Evolutionary conservation across 2,888 invertebrate genomes (phyloP).

Genomic region (Drosophila anceps): DNA sequence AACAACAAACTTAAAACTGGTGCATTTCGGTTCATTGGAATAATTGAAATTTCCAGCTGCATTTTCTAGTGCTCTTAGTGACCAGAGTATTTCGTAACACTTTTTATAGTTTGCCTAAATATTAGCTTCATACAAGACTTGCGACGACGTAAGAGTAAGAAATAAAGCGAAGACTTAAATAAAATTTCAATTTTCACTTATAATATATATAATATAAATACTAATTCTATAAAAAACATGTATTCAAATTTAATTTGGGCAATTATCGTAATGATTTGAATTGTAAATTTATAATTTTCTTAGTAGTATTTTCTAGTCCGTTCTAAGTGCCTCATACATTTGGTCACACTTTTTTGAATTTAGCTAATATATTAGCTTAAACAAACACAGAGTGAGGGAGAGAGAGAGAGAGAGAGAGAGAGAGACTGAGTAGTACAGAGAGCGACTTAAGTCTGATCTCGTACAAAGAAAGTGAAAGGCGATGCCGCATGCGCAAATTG

Average conservation of each 20-base stretch:
- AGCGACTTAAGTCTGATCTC: conserved; percentile 19
- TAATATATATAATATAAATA: too few relatives aligned
- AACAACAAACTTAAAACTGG: too few relatives aligned
- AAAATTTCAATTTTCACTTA: background rate
- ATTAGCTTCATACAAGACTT: too few relatives aligned
- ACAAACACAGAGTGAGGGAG: background rate
- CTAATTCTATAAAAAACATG: background rate
- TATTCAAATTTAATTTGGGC: background rate
- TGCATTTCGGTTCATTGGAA: background rate
- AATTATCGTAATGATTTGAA: background rate
- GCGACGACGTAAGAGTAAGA: too few relatives aligned
- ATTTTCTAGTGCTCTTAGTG: background rate
- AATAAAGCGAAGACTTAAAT: background rate
- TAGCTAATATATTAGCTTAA: background rate
- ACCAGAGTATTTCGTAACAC: background rate
- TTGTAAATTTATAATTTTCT: background rate
- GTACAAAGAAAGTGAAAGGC: conserved; percentile 61
- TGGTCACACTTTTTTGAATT: conserved; percentile 6
- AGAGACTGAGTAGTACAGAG: background rate
- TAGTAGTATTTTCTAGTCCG: background rate
- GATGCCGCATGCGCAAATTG: conserved; percentile 41
- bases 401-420: background rate
- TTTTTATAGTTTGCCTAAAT: too few relatives aligned
- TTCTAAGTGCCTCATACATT: background rate
- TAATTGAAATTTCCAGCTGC: background rate